A percentile compares a stretch with the other conserved stretches of the same genome.
Evolutionary conservation across 1,140 invertebrate species (phyloP).

Genomic region (Phenacoccus solenopsis): DNA sequence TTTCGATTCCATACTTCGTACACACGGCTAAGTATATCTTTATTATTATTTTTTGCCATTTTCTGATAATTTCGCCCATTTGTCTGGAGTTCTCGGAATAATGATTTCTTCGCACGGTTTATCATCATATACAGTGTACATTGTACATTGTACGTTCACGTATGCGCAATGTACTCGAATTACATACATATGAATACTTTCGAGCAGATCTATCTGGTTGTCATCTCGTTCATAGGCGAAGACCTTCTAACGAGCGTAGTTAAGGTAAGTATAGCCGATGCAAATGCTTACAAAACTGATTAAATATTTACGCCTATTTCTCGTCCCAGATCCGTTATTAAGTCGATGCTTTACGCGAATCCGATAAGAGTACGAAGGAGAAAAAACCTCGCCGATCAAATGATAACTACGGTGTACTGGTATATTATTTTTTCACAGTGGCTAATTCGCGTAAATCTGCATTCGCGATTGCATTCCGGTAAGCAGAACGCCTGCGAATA

Average conservation of each 20-base stretch:
- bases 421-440: not conserved
- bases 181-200: not conserved
- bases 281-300: not conserved
- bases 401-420: not conserved
- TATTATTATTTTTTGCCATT: constrained; percentile 13
- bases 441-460: too few species aligned
- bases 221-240: not conserved
- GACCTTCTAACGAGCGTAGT: not conserved
- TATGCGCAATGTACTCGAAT: not conserved
- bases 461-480: too few species aligned
- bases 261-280: too few species aligned
- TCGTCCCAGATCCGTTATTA: not conserved
- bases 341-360: not conserved
- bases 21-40: constrained; percentile 9
- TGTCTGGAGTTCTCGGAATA: not conserved
- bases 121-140: too few species aligned
- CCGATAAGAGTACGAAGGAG: not conserved
- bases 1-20: constrained; percentile 9
- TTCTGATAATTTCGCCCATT: constrained; percentile 7
- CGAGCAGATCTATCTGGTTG: not conserved
- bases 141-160: too few species aligned
- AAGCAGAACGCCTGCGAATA: too few species aligned
- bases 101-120: not conserved
- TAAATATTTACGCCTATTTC: not conserved
- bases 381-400: not conserved